Evolutionary conservation across 2,888 invertebrate genomes (phyloP).

Genomic region (Diarsia rubi): DNA sequence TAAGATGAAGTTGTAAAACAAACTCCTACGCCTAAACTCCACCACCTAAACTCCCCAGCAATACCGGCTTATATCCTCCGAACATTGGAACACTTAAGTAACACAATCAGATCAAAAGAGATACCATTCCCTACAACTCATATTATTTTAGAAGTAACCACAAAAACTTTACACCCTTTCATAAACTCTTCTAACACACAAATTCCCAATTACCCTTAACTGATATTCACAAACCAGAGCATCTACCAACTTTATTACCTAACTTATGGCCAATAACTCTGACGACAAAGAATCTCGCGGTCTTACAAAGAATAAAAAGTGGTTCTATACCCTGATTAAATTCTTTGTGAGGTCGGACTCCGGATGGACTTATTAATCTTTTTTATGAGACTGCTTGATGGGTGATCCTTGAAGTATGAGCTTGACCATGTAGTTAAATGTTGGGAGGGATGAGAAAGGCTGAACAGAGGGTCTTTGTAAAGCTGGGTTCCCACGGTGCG

Average conservation of each 20-base stretch:
- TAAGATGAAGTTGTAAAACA: not conserved
- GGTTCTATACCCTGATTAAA: constrained; percentile 60
- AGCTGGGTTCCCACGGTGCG: no score
- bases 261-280: constrained; percentile 59
- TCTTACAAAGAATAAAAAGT: constrained; percentile 52
- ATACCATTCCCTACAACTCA: not conserved
- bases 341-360: constrained; percentile 59
- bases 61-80: not conserved
- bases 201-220: constrained; percentile 3
- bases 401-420: constrained; percentile 20
- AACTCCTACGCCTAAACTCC: not conserved
- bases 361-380: constrained; percentile 51
- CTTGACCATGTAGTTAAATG: constrained; percentile 39
- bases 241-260: constrained; percentile 36
- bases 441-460: not conserved
- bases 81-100: not conserved
- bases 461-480: constrained; percentile 8
- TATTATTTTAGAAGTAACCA: not conserved
- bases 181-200: not conserved
- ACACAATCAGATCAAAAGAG: not conserved
- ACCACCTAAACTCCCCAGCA: not conserved
- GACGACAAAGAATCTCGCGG: constrained; percentile 48
- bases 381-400: constrained; percentile 51
- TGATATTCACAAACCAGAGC: constrained; percentile 37
- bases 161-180: constrained; percentile 3